These are phyloP conservation scores for Parus major DNA, from an alignment of 2,113 vertebrate genomes.

Conservation along the genomic window DNA sequence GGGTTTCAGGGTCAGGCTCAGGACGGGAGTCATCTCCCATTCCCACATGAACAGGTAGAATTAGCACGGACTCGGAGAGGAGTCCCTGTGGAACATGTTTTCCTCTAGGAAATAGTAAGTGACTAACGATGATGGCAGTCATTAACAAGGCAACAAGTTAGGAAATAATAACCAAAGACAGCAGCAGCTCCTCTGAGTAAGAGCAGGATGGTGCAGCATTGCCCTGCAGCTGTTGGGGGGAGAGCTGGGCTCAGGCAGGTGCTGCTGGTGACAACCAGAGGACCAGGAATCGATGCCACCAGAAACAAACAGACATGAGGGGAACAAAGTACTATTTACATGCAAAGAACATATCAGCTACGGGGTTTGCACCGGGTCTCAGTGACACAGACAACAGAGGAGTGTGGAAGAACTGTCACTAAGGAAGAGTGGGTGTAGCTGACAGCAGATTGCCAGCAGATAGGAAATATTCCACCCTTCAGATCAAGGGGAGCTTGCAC, in stretches of 20 bases:
- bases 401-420: not conserved
- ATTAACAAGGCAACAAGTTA: not conserved
- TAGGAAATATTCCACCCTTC: not conserved
- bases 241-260: not conserved
- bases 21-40: not conserved
- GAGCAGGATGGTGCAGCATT: accelerated
- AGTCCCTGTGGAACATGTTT: not conserved
- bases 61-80: accelerated
- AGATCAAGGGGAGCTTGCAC: not conserved
- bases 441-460: not conserved
- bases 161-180: not conserved
- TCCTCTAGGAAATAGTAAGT: constrained; percentile 13
- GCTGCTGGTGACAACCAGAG: not conserved
- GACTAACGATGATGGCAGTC: not conserved
- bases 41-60: not conserved
- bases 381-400: not conserved
- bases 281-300: not conserved
- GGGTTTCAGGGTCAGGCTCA: not conserved
- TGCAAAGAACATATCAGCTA: not conserved
- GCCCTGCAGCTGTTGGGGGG: not conserved
- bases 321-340: not conserved
- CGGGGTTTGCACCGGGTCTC: not conserved
- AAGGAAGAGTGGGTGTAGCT: not conserved
- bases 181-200: not conserved
- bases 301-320: not conserved